Percentiles rank a stretch among this genome's conserved stretches.
These are phyloP conservation scores for Acanthopleura granulata DNA, from an alignment of 2,888 invertebrate species.

Conservation along the genomic window DNA sequence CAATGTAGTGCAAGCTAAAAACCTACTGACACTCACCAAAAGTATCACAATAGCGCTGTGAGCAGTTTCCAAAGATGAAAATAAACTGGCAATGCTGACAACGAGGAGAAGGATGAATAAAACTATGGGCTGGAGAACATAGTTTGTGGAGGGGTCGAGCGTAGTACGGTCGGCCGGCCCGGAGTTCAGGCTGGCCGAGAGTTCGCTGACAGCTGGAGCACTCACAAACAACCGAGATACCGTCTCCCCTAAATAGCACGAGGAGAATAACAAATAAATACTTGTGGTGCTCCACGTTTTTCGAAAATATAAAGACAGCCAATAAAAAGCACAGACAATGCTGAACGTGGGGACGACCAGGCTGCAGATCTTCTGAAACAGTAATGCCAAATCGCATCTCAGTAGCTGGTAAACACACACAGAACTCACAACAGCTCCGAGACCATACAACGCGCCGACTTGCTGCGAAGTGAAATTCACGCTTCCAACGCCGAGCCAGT, in stretches of 20 bases:
- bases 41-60: slow-evolving; percentile 61
- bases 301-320: slow-evolving; percentile 64
- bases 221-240: slow-evolving; percentile 56
- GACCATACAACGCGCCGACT: slow-evolving; percentile 52
- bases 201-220: slow-evolving; percentile 27
- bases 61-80: slow-evolving; percentile 63
- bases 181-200: background rate
- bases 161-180: background rate
- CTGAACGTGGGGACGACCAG: slow-evolving; percentile 65
- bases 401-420: slow-evolving; percentile 52
- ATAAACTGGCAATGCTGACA: slow-evolving; percentile 59
- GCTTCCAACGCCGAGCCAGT: slow-evolving; percentile 57
- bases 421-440: slow-evolving; percentile 44
- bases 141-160: slow-evolving; percentile 20
- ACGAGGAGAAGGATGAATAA: slow-evolving; percentile 58
- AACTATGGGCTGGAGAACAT: slow-evolving; percentile 56
- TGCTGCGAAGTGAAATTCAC: slow-evolving; percentile 51
- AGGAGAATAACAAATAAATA: slow-evolving; percentile 66
- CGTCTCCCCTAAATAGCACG: slow-evolving; percentile 66
- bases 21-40: slow-evolving; percentile 62
- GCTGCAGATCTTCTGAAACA: slow-evolving; percentile 61
- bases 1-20: slow-evolving; percentile 62
- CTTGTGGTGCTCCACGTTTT: slow-evolving; percentile 67
- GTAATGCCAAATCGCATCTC: slow-evolving; percentile 58
- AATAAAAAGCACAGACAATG: slow-evolving; percentile 64